These are phyloP conservation scores for Podabrus alpinus DNA, from an alignment of 2,888 invertebrate species.

Conservation along the genomic window DNA sequence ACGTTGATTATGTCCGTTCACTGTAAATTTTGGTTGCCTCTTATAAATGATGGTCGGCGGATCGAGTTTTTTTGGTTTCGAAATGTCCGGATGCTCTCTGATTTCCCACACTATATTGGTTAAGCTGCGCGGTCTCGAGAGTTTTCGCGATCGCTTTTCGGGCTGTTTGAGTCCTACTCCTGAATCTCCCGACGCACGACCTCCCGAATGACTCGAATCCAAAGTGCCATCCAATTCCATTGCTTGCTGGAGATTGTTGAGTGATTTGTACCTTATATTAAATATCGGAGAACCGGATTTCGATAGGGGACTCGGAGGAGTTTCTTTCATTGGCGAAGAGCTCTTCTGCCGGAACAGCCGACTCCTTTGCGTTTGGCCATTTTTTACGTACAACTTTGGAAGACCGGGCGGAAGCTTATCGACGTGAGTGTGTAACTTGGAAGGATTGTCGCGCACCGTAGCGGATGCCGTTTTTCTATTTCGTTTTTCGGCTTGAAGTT, in stretches of 20 bases:
- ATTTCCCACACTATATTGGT: conserved; percentile 86
- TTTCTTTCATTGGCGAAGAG: conserved; percentile 73
- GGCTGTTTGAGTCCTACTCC: conserved; percentile 75
- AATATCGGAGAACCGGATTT: conserved; percentile 78
- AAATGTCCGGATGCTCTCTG: conserved; percentile 51
- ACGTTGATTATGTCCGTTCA: conserved; percentile 41
- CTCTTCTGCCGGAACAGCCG: conserved; percentile 73
- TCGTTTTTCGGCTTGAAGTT: conserved; percentile 73
- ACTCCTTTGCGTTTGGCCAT: conserved; percentile 68
- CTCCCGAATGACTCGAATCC: conserved; percentile 87
- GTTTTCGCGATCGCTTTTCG: conserved; percentile 78
- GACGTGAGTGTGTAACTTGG: conserved; percentile 59
- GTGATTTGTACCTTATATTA: conserved; percentile 72
- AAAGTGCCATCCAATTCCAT: conserved; percentile 77
- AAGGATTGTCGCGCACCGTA: conserved; percentile 58
- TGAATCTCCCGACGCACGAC: conserved; percentile 84
- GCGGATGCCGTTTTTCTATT: conserved; percentile 69
- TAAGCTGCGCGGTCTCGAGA: conserved; percentile 82
- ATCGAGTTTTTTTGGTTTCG: conserved; percentile 50
- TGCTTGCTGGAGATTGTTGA: conserved; percentile 74
- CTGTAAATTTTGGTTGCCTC: conserved; percentile 58
- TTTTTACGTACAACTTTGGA: conserved; percentile 81
- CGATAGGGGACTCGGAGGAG: conserved; percentile 66
- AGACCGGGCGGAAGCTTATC: conserved; percentile 65
- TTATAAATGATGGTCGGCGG: conserved; percentile 55